Base-by-base conservation (phyloP, 1,140 invertebrate genomes). In the Goniozus legneri region DNA sequence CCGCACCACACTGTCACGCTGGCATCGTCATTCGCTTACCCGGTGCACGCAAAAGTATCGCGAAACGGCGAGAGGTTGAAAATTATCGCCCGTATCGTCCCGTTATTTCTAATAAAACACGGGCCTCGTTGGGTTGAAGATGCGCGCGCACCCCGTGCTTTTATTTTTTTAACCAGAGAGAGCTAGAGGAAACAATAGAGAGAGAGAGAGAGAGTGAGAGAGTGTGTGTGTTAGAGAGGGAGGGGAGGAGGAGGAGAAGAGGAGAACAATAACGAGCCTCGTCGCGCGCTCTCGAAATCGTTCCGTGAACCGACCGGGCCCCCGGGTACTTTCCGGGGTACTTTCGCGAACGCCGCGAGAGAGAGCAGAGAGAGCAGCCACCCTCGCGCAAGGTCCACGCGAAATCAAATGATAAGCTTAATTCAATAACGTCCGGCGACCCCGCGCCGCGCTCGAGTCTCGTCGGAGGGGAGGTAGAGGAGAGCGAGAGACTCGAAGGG, bases 401-500 rank as follows among this genome's bases (percentile, higher is more conserved):
- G 79, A 83, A 84, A 83, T 83, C 81, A 82, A 84, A 84, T 83
- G 82, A 84, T 84, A 81, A 82, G 80, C 80, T 80, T 84, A 84
- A 84, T 84, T 84, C 81, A 82, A 84, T 84, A 83, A 84, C 79
- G 57, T 58, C 48, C 54, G 60, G 62, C 60, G 58, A 64, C 63
- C 50, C 55, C 42, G 61, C 64, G 52, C 36, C 36, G 52, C 52
- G 34, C 65, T 62, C 54, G 66, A 65, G 62, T 53, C 54, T 36
- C 7, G 3, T 4, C 7, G 21, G 16, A 18, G 42, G 31, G 31
- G 12, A 20, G 32, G 49, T 49, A 33, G 16, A 43, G 46, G 43
- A 31, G 38, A 41, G 40, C 47, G 47, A 52, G 45, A 53, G 50
- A 40, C 20, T 7, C 33, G 42, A 10, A 21, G n/a, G 7, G 32